Conservation (phyloP, 1,140 invertebrate species). For the Periplaneta americana region DNA sequence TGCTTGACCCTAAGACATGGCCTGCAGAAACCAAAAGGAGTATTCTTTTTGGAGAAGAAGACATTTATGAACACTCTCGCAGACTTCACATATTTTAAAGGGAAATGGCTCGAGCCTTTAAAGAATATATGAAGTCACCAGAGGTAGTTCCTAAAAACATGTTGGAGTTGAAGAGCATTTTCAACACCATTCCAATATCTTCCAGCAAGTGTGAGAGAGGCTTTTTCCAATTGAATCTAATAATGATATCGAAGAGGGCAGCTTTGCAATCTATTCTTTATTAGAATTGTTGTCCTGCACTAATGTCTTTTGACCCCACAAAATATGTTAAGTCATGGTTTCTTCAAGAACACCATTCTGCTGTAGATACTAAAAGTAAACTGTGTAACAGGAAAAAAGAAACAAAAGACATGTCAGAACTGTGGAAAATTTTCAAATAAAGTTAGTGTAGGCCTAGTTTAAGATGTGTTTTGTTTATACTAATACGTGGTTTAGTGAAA, state of each 20-base stretch:
- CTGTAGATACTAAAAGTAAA: neutral
- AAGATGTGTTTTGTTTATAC: too few relatives aligned
- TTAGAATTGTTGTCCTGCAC: neutral
- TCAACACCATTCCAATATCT: neutral
- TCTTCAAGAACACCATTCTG: neutral
- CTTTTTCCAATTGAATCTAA: neutral
- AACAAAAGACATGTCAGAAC: neutral
- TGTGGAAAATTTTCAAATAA: neutral
- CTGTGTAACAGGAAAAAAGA: neutral
- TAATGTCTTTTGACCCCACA: neutral
- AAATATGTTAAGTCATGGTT: neutral
- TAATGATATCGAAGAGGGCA: neutral
- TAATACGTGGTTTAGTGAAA: neutral
- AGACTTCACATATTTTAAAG: neutral
- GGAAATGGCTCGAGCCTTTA: neutral
- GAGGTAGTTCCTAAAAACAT: neutral
- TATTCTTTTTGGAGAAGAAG: neutral
- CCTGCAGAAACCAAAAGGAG: neutral
- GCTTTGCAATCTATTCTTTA: neutral
- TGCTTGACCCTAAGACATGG: neutral
- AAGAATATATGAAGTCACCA: neutral
- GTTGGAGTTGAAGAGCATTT: neutral
- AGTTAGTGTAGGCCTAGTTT: neutral
- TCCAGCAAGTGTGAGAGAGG: neutral
- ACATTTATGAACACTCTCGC: neutral